These are phyloP conservation scores for Rallus crepitans DNA, from an alignment of 2,797 vertebrate species.

Conservation along the genomic window DNA sequence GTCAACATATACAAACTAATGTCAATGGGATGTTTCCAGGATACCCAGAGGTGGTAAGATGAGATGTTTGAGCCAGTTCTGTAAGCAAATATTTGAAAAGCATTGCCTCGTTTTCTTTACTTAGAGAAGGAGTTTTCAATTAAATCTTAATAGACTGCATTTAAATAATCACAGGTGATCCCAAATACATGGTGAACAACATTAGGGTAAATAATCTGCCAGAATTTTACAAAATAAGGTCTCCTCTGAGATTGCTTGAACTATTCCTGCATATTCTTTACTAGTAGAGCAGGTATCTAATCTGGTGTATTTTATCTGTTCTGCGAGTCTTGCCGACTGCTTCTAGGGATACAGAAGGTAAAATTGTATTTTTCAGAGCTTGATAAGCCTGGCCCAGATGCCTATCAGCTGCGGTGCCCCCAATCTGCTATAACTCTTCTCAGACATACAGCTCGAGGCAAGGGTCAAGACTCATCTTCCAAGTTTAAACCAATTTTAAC, in stretches of 20 bases:
- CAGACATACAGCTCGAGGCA: neutral
- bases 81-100: slow-evolving; percentile 32
- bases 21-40: neutral
- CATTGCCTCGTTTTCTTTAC: neutral
- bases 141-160: neutral
- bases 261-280: neutral
- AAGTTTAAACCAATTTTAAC: neutral
- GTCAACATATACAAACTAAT: neutral
- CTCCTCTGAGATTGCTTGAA: neutral
- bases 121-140: neutral
- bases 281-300: neutral
- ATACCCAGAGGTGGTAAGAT: neutral
- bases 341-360: neutral
- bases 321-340: neutral
- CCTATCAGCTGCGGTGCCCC: neutral
- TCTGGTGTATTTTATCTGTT: neutral
- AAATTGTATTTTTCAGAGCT: neutral
- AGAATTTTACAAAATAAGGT: neutral
- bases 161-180: slow-evolving; percentile 28
- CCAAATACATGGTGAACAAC: neutral
- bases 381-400: neutral
- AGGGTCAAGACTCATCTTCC: neutral
- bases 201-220: neutral
- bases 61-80: neutral
- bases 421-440: neutral